These are phyloP conservation scores for Tenthredo mesomela DNA, from an alignment of 2,888 invertebrate genomes.

Conservation along the genomic window DNA sequence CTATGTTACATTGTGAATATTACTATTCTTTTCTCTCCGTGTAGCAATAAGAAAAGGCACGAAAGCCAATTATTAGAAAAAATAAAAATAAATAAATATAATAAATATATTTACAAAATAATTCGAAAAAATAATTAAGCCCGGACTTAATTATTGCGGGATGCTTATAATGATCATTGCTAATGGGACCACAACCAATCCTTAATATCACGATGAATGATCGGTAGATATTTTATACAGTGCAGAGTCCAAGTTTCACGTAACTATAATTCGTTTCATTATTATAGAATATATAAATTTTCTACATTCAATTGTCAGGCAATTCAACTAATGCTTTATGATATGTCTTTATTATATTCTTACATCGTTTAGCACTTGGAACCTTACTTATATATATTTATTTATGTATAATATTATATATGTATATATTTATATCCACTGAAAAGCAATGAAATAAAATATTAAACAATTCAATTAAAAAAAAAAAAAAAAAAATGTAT, in stretches of 20 bases:
- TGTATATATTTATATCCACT: conserved; percentile 56
- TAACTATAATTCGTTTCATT: conserved; percentile 17
- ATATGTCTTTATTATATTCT: conserved; percentile 76
- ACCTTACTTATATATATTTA: conserved; percentile 46
- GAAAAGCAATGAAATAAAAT: background rate
- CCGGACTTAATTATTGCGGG: background rate
- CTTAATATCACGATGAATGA: background rate
- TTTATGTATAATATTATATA: background rate
- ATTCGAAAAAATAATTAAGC: background rate
- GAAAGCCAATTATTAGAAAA: background rate
- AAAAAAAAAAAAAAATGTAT: background rate
- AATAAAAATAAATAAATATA: background rate
- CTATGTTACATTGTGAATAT: no score
- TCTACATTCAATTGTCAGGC: conserved; percentile 73
- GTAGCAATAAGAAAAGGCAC: conserved; percentile 2
- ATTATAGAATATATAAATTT: conserved; percentile 36
- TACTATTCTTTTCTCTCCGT: no score
- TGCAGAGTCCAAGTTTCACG: conserved; percentile 36
- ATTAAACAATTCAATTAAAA: background rate
- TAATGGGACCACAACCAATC: background rate
- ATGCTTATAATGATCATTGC: background rate
- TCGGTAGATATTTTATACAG: background rate
- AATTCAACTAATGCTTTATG: conserved; percentile 75
- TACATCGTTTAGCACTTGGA: conserved; percentile 65
- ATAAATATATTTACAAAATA: conserved; percentile 39